A percentile compares a stretch with the other conserved stretches of the same genome.
Evolutionary conservation across 2,888 invertebrate species (phyloP).

Genomic region (Pristionchus mayeri): DNA sequence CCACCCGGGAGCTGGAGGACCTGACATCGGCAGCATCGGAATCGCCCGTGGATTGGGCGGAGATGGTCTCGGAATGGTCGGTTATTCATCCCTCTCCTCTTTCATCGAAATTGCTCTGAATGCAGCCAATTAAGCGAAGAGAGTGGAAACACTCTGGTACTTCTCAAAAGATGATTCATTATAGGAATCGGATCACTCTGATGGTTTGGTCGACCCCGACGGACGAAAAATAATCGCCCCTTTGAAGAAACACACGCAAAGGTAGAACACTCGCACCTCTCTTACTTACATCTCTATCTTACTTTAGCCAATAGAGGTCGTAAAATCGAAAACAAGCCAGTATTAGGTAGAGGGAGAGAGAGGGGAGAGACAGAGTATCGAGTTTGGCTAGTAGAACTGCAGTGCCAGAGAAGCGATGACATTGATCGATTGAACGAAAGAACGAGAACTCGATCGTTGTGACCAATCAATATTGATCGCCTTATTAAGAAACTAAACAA

Average conservation of each 20-base stretch:
- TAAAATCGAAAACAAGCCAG: slow-evolving; percentile 39
- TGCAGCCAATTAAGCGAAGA: background rate
- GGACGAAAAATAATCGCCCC: slow-evolving; percentile 46
- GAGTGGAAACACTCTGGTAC: too few species aligned
- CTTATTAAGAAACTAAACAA: background rate
- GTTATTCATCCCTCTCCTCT: background rate
- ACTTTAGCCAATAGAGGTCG: slow-evolving; percentile 25
- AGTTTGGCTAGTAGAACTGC: slow-evolving; percentile 37
- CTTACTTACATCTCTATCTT: too few species aligned
- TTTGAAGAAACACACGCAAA: slow-evolving; percentile 27
- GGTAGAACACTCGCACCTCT: slow-evolving; percentile 9
- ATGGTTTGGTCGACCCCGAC: slow-evolving; percentile 48
- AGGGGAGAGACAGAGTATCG: slow-evolving; percentile 26
- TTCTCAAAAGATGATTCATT: background rate
- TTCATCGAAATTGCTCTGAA: background rate
- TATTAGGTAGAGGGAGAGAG: slow-evolving; percentile 10
- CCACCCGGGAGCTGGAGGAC: slow-evolving; percentile 47
- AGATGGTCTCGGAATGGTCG: slow-evolving; percentile 29
- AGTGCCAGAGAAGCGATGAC: background rate
- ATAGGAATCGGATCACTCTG: background rate
- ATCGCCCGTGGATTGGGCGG: slow-evolving; percentile 12
- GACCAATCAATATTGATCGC: background rate
- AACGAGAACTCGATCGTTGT: background rate
- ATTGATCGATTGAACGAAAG: slow-evolving; percentile 9
- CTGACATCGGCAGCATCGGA: slow-evolving; percentile 40